Evolutionary conservation across 1,140 invertebrate species (phyloP).

Genomic region (Aphelinus certus): DNA sequence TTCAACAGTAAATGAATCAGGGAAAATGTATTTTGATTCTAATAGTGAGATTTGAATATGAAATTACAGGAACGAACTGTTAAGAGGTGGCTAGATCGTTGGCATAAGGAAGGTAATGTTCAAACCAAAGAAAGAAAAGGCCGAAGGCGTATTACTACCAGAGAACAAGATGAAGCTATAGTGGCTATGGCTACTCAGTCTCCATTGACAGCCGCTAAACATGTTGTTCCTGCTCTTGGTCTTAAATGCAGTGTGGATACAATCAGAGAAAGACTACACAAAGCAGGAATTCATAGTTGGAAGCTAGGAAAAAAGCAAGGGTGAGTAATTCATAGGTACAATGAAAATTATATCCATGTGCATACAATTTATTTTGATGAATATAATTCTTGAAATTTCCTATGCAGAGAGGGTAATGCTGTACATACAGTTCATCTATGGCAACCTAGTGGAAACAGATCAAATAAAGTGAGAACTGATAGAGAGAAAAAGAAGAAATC

Average conservation of each 20-base stretch:
- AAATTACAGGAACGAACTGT: constrained; percentile 59
- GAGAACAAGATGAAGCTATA: constrained; percentile 63
- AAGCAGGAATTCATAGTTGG: constrained; percentile 65
- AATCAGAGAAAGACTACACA: constrained; percentile 61
- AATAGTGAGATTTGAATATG: constrained; percentile 22
- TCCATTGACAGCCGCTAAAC: constrained; percentile 62
- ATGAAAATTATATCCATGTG: not conserved
- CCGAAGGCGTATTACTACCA: constrained; percentile 62
- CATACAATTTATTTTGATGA: not conserved
- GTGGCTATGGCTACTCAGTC: constrained; percentile 63
- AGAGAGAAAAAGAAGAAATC: constrained; percentile 53
- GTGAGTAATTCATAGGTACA: constrained; percentile 37
- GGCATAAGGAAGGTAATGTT: constrained; percentile 64
- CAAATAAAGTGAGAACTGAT: constrained; percentile 56
- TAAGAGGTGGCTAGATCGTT: constrained; percentile 63
- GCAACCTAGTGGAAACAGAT: constrained; percentile 63
- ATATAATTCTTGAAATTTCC: not conserved
- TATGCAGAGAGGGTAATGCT: constrained; percentile 54
- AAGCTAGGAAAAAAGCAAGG: constrained; percentile 64
- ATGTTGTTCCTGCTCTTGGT: constrained; percentile 61
- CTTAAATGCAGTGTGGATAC: constrained; percentile 64
- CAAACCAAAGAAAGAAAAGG: constrained; percentile 64
- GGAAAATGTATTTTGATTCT: not conserved
- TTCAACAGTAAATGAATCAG: not conserved
- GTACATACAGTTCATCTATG: constrained; percentile 63